Conservation (phyloP, 2,113 vertebrate genomes). For the Phaethon lepturus region DNA sequence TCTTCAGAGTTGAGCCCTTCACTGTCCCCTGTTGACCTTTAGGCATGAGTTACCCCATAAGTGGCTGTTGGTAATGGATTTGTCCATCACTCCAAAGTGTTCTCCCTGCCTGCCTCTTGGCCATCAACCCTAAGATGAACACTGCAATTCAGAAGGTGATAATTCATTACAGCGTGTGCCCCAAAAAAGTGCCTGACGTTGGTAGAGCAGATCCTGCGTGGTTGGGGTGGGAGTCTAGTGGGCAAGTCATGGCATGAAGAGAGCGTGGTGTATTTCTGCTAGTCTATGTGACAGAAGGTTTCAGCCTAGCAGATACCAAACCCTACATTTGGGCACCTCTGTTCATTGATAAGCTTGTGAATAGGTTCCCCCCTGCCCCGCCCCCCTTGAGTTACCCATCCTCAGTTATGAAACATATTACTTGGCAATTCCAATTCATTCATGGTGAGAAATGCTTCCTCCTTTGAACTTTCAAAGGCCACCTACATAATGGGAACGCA, state of each 20-base stretch:
- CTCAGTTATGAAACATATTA: neutral
- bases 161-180: neutral
- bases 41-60: neutral
- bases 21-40: neutral
- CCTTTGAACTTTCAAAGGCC: conserved; percentile 51
- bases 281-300: neutral
- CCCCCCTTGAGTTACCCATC: neutral
- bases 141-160: neutral
- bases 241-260: neutral
- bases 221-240: neutral
- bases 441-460: conserved; percentile 23
- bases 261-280: neutral
- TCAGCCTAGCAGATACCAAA: neutral
- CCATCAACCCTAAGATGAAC: neutral
- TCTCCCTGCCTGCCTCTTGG: neutral
- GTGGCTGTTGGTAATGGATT: neutral
- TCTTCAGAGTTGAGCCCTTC: neutral
- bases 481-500: neutral
- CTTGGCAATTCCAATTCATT: conserved; percentile 42
- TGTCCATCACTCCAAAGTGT: neutral
- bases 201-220: neutral
- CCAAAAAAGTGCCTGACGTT: neutral
- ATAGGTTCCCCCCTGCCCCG: neutral
- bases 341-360: neutral
- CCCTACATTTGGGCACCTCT: neutral